These are phyloP conservation scores for Eciton burchellii DNA, from an alignment of 1,140 invertebrate genomes.

Conservation along the genomic window DNA sequence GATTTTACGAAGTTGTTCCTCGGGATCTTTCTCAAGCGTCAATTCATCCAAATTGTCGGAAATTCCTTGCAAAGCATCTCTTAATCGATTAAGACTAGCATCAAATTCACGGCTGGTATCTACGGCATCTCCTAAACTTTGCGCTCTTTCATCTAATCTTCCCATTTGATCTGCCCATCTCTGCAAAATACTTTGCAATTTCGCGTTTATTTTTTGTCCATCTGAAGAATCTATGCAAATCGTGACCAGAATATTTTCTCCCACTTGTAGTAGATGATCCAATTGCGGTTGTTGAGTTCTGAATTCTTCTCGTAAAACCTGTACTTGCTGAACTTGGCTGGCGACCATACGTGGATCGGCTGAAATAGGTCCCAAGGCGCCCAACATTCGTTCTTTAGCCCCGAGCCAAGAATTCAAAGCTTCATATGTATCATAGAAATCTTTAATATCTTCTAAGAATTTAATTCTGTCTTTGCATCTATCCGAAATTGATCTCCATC, in stretches of 20 bases:
- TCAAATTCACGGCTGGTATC: conserved; percentile 96
- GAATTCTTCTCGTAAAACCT: conserved; percentile 97
- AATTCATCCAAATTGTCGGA: conserved; percentile 94
- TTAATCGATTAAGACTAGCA: conserved; percentile 91
- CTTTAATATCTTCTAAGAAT: conserved; percentile 95
- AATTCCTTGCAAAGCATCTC: conserved; percentile 93
- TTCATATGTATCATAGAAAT: conserved; percentile 96
- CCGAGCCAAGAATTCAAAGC: conserved; percentile 94
- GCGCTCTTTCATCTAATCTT: conserved; percentile 93
- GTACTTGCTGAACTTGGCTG: conserved; percentile 95
- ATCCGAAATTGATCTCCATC: conserved; percentile 95
- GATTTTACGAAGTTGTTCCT: conserved; percentile 94
- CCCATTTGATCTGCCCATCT: conserved; percentile 93
- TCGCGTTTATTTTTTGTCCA: conserved; percentile 89
- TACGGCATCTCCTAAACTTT: conserved; percentile 93
- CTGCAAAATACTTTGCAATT: conserved; percentile 88
- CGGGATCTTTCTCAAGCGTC: conserved; percentile 92
- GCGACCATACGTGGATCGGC: conserved; percentile 97
- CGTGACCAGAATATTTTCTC: conserved; percentile 90
- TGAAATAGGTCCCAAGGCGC: conserved; percentile 96
- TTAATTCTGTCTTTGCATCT: conserved; percentile 94
- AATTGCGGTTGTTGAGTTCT: conserved; percentile 95
- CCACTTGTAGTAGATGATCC: conserved; percentile 93
- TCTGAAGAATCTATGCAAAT: conserved; percentile 91
- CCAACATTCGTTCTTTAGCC: conserved; percentile 97